Evolutionary conservation across 2,113 vertebrate genomes (phyloP), one percentile per base, ranked within the genome.

Genomic region (Ciconia boyciana): DNA sequence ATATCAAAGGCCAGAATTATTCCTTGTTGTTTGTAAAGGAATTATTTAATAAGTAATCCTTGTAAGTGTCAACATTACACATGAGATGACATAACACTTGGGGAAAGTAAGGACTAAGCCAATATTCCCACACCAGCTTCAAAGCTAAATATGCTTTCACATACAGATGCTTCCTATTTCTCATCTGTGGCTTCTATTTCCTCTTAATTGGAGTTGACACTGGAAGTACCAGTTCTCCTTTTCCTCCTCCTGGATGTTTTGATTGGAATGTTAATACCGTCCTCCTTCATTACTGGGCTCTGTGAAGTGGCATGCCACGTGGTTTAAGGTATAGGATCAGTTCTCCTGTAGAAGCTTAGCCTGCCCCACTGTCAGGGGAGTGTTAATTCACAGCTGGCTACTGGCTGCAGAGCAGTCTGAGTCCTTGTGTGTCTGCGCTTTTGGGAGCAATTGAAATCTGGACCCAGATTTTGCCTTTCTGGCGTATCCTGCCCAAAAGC

Each of bases 1-100:
- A 65, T 97, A 98, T 98, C 97, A 98, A 98, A 98, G 94, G 96
- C 93, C 81, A 85, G 80, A 96, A 95, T 96, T 96, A 96, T 95
- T 97, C 97, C 96, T 96, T 68, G 85, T 97, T 97, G 97, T 97
- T 97, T 97, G 92, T 96, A 97, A 96, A 98, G 90, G 94, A 97
- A 97, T 98, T 97, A 97, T 97, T 98, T 96, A 97, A 98, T 94
- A 97, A 95, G 97, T 96, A 97, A 96, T 96, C 91, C 92, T 97
- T 94, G 89, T 96, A 91, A 79, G 93, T 97, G 96, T 97, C 95
- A 97, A 55, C 58, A 93, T 97, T 97, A 96, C 95, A 95, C 83
- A 83, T 62, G 96, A 96, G 97, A 97, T 95, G 97, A 97, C 93
- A 96, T 94, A 94, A 94, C 90, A 93, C 94, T 96, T 96, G 96